Conservation (phyloP, 2,888 invertebrate species). For the Petrolisthes manimaculis region DNA sequence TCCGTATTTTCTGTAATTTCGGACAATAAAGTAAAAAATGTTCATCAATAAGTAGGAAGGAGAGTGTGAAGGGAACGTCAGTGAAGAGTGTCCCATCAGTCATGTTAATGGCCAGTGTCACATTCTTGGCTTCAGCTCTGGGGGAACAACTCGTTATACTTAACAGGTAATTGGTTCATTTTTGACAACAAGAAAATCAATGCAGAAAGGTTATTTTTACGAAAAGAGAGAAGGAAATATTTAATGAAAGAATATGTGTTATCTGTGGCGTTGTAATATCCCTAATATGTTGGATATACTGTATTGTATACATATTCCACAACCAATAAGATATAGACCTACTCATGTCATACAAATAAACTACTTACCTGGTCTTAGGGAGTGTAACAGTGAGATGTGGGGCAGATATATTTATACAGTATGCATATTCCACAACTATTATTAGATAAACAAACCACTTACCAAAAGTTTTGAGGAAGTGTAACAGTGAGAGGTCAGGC, state of each 20-base stretch:
- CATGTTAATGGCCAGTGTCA: background rate
- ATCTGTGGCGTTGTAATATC: no score
- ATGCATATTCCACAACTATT: no score
- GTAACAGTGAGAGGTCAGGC: background rate
- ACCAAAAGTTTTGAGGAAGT: background rate
- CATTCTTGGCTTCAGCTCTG: background rate
- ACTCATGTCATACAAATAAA: no score
- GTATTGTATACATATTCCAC: no score
- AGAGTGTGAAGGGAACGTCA: background rate
- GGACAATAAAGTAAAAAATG: no score
- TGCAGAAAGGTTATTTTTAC: background rate
- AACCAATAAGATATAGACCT: no score
- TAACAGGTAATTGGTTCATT: background rate
- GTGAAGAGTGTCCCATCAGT: background rate
- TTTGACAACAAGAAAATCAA: background rate
- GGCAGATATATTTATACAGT: background rate
- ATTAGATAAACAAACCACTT: background rate
- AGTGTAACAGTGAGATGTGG: background rate
- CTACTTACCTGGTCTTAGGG: conserved; percentile 1
- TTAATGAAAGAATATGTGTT: no score
- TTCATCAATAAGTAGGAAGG: conserved; percentile 5
- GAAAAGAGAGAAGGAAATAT: background rate
- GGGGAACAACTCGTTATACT: background rate
- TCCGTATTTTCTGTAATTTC: no score
- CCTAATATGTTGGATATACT: no score